phyloP scores from a whole-genome alignment of 2,888 invertebrate genomes.

The Taenaris catops region DNA sequence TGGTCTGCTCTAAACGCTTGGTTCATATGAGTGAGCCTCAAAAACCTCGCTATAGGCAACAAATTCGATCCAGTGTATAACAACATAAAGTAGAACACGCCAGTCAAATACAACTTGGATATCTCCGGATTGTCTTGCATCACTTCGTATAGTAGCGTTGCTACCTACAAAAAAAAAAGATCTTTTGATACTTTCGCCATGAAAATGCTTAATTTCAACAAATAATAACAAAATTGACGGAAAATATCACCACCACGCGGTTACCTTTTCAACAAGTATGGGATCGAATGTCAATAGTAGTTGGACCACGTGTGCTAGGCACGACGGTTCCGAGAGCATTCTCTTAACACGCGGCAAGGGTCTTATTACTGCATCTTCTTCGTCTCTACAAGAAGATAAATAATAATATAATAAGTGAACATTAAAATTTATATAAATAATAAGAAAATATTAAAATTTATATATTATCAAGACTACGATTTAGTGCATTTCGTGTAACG shows the following conservation, averaged over 20 bases:
- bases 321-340: constrained; percentile 91
- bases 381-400: constrained; percentile 83
- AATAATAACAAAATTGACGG: too few relatives aligned
- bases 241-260: too few relatives aligned
- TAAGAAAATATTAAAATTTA: too few relatives aligned
- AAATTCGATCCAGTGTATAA: constrained; percentile 99
- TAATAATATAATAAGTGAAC: too few relatives aligned
- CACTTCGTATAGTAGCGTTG: constrained; percentile 91
- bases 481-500: too few relatives aligned
- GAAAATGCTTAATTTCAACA: too few relatives aligned
- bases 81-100: constrained; percentile 98
- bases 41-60: constrained; percentile 95
- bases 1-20: constrained; percentile 97
- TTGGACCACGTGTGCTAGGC: constrained; percentile 96
- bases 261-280: constrained; percentile 92
- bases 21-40: constrained; percentile 96
- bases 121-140: constrained; percentile 98
- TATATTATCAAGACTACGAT: too few relatives aligned
- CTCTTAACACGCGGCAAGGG: constrained; percentile 96
- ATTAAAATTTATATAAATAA: too few relatives aligned
- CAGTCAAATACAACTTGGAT: constrained; percentile 95
- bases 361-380: constrained; percentile 95
- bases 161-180: constrained; percentile 79
- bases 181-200: constrained; percentile 1
- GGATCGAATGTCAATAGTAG: constrained; percentile 98